Percentiles rank a stretch among this genome's conserved stretches.
phyloP scores from a whole-genome alignment of 53 echinoderm and acorn worm species.

The Apostichopus leukothele region DNA sequence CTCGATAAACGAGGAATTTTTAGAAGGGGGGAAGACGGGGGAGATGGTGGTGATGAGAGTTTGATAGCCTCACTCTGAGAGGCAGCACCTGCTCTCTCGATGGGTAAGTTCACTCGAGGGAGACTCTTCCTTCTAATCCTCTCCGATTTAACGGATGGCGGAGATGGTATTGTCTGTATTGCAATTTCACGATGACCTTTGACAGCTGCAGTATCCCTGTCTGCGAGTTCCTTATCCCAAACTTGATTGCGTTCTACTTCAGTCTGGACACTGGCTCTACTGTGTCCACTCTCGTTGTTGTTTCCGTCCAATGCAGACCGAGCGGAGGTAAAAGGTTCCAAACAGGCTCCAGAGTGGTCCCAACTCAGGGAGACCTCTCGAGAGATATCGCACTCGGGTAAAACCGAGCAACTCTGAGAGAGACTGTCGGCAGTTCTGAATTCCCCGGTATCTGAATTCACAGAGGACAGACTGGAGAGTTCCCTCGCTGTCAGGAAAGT shows the following conservation, averaged over 20 bases:
- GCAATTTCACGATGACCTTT: constrained; percentile 33
- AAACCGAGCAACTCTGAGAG: background rate
- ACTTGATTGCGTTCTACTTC: background rate
- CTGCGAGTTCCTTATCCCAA: background rate
- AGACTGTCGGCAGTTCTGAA: background rate
- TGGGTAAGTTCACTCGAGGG: background rate
- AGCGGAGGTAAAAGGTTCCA: background rate
- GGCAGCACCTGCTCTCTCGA: background rate
- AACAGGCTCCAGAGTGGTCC: background rate
- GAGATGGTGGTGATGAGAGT: background rate
- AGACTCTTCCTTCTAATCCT: background rate
- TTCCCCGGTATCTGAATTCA: background rate
- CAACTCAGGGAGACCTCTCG: background rate
- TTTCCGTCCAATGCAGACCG: background rate
- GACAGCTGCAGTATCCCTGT: background rate
- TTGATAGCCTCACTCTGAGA: background rate
- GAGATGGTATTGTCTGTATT: constrained; percentile 4
- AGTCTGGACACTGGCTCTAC: too few relatives aligned
- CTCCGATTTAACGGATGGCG: background rate
- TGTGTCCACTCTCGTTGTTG: background rate
- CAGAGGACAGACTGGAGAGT: background rate
- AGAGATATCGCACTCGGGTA: background rate
- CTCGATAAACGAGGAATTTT: constrained; percentile 19
- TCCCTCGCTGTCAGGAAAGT: constrained; percentile 29
- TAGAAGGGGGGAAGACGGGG: constrained; percentile 23